A percentile compares a stretch with the other conserved stretches of the same genome.
phyloP scores from a whole-genome alignment of 1,140 invertebrate genomes.

The Trichonephila clavata region DNA sequence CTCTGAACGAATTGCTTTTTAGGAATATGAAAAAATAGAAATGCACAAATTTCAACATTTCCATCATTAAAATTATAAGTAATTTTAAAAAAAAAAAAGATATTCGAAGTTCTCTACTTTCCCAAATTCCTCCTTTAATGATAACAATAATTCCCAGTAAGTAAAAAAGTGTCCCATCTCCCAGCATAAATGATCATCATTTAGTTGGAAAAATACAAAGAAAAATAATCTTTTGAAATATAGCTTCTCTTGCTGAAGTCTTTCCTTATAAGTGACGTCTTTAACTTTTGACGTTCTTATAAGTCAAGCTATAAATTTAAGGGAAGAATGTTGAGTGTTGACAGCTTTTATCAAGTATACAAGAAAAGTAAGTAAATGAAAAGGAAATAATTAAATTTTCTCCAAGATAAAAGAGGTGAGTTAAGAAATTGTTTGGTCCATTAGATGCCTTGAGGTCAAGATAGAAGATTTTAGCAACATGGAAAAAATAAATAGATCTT shows the following conservation, averaged over 20 bases:
- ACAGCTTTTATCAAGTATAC: not conserved
- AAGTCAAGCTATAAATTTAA: conserved; percentile 43
- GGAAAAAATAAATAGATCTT: not conserved
- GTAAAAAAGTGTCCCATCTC: too few species aligned
- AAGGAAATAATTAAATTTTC: conserved; percentile 43
- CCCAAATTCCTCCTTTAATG: too few species aligned
- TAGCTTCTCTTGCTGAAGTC: not conserved
- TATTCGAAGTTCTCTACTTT: too few species aligned
- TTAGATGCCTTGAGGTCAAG: not conserved
- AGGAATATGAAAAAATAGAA: too few species aligned
- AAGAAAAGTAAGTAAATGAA: not conserved
- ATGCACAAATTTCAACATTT: too few species aligned
- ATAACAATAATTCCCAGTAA: too few species aligned
- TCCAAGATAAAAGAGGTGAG: not conserved
- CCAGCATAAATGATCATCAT: too few species aligned
- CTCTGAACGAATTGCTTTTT: too few species aligned
- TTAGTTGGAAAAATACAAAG: not conserved
- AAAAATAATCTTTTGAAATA: conserved; percentile 49
- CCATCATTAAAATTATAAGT: too few species aligned
- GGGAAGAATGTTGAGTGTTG: not conserved
- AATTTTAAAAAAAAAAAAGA: too few species aligned
- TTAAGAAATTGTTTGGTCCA: not conserved
- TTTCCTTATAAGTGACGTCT: conserved; percentile 52
- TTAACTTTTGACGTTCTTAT: conserved; percentile 42
- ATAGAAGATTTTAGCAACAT: not conserved